phyloP scores from a whole-genome alignment of 2,888 invertebrate species.

The Tetragonula carbonaria region DNA sequence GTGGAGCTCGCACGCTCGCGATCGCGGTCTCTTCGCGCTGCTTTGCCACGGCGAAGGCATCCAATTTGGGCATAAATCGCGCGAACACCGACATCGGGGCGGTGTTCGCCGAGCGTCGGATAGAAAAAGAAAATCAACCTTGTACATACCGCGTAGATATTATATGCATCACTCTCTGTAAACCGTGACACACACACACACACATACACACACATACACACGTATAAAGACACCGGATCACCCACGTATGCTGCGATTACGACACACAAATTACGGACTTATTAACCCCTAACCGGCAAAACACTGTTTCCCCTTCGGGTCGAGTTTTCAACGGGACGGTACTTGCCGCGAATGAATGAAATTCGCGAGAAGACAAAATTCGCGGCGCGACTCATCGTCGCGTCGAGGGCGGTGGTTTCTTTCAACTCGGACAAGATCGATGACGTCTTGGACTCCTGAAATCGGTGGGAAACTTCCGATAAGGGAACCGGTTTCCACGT shows the following conservation, averaged over 20 bases:
- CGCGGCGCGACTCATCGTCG: background rate
- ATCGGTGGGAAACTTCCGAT: background rate
- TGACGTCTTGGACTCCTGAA: background rate
- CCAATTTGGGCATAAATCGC: constrained; percentile 77
- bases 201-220: constrained; percentile 18
- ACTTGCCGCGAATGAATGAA: background rate
- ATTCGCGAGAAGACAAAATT: background rate
- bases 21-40: constrained; percentile 50
- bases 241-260: constrained; percentile 55
- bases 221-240: background rate
- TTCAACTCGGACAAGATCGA: background rate
- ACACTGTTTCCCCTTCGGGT: constrained; percentile 40
- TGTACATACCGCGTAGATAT: constrained; percentile 76
- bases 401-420: background rate
- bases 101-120: constrained; percentile 61
- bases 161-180: constrained; percentile 73
- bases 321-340: constrained; percentile 48
- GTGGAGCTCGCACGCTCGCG: background rate
- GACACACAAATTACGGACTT: constrained; percentile 11
- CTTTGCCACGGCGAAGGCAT: constrained; percentile 63
- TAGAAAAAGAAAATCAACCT: constrained; percentile 68
- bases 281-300: constrained; percentile 7
- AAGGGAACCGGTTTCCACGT: background rate
- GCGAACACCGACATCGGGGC: constrained; percentile 57
- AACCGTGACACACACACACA: constrained; percentile 62